phyloP scores from a whole-genome alignment of 2,888 invertebrate genomes.

The Apamea epomidion region DNA sequence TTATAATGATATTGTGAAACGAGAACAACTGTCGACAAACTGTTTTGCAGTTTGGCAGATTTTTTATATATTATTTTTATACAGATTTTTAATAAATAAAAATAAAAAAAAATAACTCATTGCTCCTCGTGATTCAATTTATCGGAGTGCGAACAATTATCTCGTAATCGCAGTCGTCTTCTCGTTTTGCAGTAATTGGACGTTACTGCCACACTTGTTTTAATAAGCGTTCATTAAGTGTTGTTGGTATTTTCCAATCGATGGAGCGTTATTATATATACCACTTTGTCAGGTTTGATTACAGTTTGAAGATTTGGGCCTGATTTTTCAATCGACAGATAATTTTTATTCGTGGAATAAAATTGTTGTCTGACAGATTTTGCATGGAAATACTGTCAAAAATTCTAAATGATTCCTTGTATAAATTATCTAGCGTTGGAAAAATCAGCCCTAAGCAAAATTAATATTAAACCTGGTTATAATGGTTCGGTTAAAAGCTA shows the following conservation, averaged over 20 bases:
- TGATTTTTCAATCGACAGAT: too few species aligned
- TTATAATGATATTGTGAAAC: too few species aligned
- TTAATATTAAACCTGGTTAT: conserved; percentile 8
- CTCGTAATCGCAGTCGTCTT: conserved; percentile 78
- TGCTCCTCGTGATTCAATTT: conserved; percentile 77
- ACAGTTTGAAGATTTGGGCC: conserved; percentile 9
- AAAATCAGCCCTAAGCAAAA: neutral
- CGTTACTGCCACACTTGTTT: conserved; percentile 64
- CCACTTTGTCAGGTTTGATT: conserved; percentile 32
- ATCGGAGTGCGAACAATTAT: conserved; percentile 78
- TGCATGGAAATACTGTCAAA: too few species aligned
- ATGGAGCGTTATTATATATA: conserved; percentile 17
- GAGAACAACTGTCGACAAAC: too few species aligned
- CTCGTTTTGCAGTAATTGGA: conserved; percentile 84
- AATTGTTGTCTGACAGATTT: too few species aligned
- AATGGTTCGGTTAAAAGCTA: conserved; percentile 21
- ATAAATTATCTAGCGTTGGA: too few species aligned
- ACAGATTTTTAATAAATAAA: too few species aligned
- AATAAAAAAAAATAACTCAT: too few species aligned
- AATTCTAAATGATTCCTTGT: too few species aligned
- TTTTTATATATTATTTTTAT: too few species aligned
- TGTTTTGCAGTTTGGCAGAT: too few species aligned
- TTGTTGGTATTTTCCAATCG: conserved; percentile 39
- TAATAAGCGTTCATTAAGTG: conserved; percentile 66
- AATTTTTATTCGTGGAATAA: too few species aligned